Conservation (phyloP, 2,888 invertebrate species). For the Diaprepes abbreviatus region DNA sequence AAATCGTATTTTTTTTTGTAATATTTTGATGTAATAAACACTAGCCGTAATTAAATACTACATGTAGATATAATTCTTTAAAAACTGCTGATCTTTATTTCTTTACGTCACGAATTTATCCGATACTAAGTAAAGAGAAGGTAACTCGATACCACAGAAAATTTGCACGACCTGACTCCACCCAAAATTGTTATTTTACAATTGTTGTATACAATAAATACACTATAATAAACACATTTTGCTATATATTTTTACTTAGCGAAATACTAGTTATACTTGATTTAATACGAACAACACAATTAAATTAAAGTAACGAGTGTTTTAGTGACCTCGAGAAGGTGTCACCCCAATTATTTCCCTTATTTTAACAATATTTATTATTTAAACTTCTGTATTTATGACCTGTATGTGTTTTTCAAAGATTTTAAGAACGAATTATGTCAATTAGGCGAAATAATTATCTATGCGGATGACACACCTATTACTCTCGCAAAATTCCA, state of each 20-base stretch:
- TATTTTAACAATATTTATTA: too few relatives aligned
- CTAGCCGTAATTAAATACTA: constrained; percentile 20
- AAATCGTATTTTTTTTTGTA: constrained; percentile 22
- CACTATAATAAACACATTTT: not conserved
- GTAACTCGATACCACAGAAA: constrained; percentile 32
- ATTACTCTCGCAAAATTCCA: too few relatives aligned
- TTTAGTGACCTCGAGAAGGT: too few relatives aligned
- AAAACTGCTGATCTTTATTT: constrained; percentile 32
- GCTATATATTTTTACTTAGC: not conserved
- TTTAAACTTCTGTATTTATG: too few relatives aligned
- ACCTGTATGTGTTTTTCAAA: too few relatives aligned
- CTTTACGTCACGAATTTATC: constrained; percentile 22
- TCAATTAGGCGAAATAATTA: too few relatives aligned
- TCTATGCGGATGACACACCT: too few relatives aligned
- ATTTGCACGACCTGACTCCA: constrained; percentile 23
- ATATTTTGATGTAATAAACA: constrained; percentile 28
- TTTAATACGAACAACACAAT: too few relatives aligned
- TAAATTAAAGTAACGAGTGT: not conserved
- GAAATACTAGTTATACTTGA: too few relatives aligned
- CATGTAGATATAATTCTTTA: constrained; percentile 7
- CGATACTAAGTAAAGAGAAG: constrained; percentile 24
- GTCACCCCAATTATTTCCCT: too few relatives aligned
- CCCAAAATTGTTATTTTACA: constrained; percentile 27
- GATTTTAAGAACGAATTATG: too few relatives aligned
- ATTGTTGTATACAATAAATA: constrained; percentile 6